Conservation (phyloP, 1,140 invertebrate species). For the Diorhabda sublineata region DNA sequence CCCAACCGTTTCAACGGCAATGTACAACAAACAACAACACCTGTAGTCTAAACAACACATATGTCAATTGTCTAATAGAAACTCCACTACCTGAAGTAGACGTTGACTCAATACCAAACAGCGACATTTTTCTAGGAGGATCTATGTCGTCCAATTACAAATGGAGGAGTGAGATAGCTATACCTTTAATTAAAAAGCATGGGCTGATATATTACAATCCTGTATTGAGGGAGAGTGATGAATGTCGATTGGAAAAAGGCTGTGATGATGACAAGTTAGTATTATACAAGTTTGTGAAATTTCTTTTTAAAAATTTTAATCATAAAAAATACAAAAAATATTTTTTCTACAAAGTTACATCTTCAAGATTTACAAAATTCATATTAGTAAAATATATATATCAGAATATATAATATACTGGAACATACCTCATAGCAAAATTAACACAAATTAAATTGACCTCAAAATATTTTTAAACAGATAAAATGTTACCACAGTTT, state of each 20-base stretch:
- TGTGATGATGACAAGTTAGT: neutral
- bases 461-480: too few relatives aligned
- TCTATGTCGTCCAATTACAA: slow-evolving; percentile 47
- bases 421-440: too few relatives aligned
- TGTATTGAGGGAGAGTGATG: slow-evolving; percentile 42
- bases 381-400: too few relatives aligned
- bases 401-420: too few relatives aligned
- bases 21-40: slow-evolving; percentile 35
- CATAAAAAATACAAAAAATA: too few relatives aligned
- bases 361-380: too few relatives aligned
- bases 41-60: slow-evolving; percentile 21
- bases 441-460: too few relatives aligned
- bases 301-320: neutral
- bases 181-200: slow-evolving; percentile 46
- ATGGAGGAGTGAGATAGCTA: slow-evolving; percentile 43
- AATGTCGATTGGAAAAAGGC: slow-evolving; percentile 3
- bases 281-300: neutral
- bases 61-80: slow-evolving; percentile 12
- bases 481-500: too few relatives aligned
- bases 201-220: slow-evolving; percentile 53
- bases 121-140: slow-evolving; percentile 55
- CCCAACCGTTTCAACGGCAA: slow-evolving; percentile 38
- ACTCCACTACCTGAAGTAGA: neutral
- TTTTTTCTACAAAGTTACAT: too few relatives aligned
- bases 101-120: slow-evolving; percentile 34